Evolutionary conservation across 2,797 vertebrate genomes (phyloP), one percentile per base, ranked within the genome.

Genomic region (Psittacula echo): DNA sequence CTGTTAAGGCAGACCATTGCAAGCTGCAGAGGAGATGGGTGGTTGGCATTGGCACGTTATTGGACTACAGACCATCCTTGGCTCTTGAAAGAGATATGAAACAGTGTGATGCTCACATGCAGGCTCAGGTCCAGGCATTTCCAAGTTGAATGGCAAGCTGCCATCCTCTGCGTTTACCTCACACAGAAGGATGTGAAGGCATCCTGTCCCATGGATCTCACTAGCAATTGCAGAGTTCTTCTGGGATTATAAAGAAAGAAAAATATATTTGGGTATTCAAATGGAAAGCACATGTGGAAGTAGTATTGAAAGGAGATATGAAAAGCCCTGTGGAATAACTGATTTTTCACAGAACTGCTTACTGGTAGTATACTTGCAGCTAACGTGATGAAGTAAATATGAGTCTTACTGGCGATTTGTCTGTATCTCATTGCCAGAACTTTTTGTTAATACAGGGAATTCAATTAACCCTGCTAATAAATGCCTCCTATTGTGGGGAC

Each of bases 101-200:
- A 9, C 11, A 5, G 48, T 0, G 1, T 7, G 4, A 14, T 9
- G 37, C 76, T 68, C 30, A 11, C 20, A 1, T 18, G 42, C 12
- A 4, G 45, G 45, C 54, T 78, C 24, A 5, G 30, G 18, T 48
- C 47, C 29, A 64, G 51, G 68, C 6, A 3, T 32, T 58, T 34
- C 64, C 27, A 48, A 48, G 29, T 3, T 14, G 30, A 89, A 65
- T 3, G 1, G 42, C 48, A 29, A 24, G 18, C 30, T 39, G 29
- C 42, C 76, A 17, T 45, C 58, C 44, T 54, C 75, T 30, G 13
- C 48, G 45, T 42, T 65, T 21, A 23, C 32, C 34, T 56, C 32
- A 4, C 14, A 10, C 24, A 22, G 72, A 48, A 61, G 30, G 41
- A 20, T 30, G 27, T 16, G 58, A 50, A 61, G 50, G 47, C 10